Conservation (phyloP, 2,888 invertebrate genomes). For the Tetrapedia diversipes region DNA sequence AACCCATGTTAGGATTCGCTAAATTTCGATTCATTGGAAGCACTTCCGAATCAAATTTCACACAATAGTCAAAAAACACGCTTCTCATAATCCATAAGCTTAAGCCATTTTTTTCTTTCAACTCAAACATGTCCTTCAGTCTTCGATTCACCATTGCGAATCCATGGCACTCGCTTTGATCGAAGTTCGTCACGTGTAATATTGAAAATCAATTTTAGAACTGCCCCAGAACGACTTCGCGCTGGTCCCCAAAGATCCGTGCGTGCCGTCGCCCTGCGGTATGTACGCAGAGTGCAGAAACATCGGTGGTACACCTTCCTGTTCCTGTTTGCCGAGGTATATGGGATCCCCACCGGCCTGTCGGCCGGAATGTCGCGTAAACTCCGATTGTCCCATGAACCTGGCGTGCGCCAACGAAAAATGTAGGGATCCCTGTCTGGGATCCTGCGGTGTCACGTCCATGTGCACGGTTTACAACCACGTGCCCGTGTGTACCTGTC, state of each 20-base stretch:
- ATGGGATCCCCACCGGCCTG: conserved; percentile 91
- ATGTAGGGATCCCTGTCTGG: conserved; percentile 93
- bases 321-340: conserved; percentile 91
- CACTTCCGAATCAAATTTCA: background rate
- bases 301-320: conserved; percentile 90
- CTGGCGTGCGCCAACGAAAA: conserved; percentile 92
- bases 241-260: conserved; percentile 85
- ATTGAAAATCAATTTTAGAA: conserved; percentile 81
- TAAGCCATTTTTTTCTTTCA: background rate
- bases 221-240: conserved; percentile 69
- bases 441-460: conserved; percentile 91
- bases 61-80: background rate
- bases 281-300: conserved; percentile 93
- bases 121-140: background rate
- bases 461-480: conserved; percentile 92
- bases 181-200: background rate
- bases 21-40: too few species aligned
- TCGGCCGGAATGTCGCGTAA: conserved; percentile 92
- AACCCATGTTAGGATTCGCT: too few species aligned
- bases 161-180: background rate
- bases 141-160: background rate
- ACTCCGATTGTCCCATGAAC: conserved; percentile 91
- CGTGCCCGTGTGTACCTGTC: conserved; percentile 93
- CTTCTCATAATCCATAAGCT: background rate
- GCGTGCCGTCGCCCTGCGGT: conserved; percentile 93